Conservation (phyloP, 2,113 vertebrate species). For the Xerus inauris region DNA sequence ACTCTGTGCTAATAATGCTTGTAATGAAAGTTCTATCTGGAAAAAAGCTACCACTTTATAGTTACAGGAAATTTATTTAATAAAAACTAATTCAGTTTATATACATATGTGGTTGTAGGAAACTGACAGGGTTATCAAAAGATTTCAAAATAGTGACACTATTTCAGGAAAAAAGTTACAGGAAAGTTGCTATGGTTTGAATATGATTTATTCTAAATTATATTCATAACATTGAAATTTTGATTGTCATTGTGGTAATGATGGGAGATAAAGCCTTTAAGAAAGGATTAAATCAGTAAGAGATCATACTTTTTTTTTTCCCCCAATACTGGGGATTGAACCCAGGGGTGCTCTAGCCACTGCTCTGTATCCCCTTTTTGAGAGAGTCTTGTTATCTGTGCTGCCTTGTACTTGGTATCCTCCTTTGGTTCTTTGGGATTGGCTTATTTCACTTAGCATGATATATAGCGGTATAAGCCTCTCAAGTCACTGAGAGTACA, state of each 20-base stretch:
- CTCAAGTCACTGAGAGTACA: too few species aligned
- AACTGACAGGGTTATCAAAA: background rate
- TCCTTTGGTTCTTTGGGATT: too few species aligned
- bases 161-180: background rate
- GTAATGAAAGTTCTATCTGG: background rate
- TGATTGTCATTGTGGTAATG: background rate
- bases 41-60: background rate
- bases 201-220: background rate
- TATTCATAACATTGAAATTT: background rate
- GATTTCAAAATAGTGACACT: background rate
- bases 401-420: too few species aligned
- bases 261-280: background rate
- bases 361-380: too few species aligned
- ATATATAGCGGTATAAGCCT: too few species aligned
- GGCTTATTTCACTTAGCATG: too few species aligned
- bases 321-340: too few species aligned
- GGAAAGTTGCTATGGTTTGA: background rate
- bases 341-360: too few species aligned
- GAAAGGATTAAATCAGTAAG: too few species aligned
- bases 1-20: background rate
- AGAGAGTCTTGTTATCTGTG: too few species aligned
- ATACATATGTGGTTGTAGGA: background rate
- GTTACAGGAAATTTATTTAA: slow-evolving; percentile 34
- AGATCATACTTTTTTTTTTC: background rate
- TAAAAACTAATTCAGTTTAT: background rate